Percentiles rank a stretch among this genome's conserved stretches.
Conservation (phyloP, 2,797 vertebrate species). For the Typhlichthys eigenmanni region DNA sequence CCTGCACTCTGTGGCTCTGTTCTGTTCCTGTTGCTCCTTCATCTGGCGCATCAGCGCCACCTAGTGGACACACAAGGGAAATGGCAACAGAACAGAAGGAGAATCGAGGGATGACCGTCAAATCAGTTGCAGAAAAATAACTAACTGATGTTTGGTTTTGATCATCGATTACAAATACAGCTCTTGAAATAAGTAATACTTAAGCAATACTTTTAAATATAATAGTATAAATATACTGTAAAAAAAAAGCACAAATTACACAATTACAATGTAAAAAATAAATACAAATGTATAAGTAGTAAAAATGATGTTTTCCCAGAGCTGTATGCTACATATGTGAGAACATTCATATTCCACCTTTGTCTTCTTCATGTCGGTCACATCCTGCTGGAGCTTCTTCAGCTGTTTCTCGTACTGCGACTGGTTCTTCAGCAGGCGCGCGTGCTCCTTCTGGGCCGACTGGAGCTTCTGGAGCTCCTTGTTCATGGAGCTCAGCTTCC, state of each 20-base stretch:
- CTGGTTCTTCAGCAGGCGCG: constrained; percentile 93
- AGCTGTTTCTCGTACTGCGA: constrained; percentile 97
- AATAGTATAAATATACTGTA: too few species aligned
- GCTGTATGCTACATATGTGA: not conserved
- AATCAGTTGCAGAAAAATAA: too few species aligned
- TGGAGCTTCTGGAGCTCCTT: constrained; percentile 95
- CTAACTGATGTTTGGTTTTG: too few species aligned
- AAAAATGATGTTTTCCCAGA: too few species aligned
- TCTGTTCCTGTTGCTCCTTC: constrained; percentile 97
- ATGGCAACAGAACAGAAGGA: not conserved
- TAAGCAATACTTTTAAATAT: too few species aligned
- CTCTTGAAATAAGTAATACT: too few species aligned
- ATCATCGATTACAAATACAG: too few species aligned
- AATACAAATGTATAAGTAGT: too few species aligned
- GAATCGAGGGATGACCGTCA: too few species aligned
- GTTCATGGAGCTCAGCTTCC: constrained; percentile 94
- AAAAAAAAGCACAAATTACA: too few species aligned
- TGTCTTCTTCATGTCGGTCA: constrained; percentile 98
- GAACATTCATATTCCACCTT: constrained; percentile 75
- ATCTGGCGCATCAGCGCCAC: constrained; percentile 97
- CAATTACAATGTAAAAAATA: too few species aligned
- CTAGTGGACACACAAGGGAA: constrained; percentile 61
- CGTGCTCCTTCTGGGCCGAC: constrained; percentile 93
- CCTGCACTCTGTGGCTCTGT: constrained; percentile 84
- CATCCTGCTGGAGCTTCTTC: constrained; percentile 93